phyloP scores from a whole-genome alignment of 2,797 vertebrate genomes.

The Notoglanidium macrostoma region DNA sequence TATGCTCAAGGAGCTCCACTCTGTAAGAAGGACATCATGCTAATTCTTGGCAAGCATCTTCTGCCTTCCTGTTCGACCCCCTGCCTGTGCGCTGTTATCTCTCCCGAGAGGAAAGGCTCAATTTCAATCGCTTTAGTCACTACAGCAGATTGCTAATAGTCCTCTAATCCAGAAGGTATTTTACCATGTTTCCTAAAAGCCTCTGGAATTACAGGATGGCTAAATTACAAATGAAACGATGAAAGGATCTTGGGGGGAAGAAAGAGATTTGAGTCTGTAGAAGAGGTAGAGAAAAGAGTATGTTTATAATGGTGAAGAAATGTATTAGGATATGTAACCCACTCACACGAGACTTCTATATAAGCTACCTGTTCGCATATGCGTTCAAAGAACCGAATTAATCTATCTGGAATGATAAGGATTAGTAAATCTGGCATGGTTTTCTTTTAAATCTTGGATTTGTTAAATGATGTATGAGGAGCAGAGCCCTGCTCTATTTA shows the following conservation, averaged over 20 bases:
- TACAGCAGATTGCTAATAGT: conserved; percentile 35
- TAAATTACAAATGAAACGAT: conserved; percentile 35
- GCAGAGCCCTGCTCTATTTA: background rate
- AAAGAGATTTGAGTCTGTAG: background rate
- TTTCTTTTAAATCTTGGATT: background rate
- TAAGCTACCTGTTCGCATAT: background rate
- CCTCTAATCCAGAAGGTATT: conserved; percentile 35
- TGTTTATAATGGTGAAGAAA: background rate
- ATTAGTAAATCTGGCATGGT: background rate
- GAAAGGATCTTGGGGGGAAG: background rate
- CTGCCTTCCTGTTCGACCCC: conserved; percentile 5
- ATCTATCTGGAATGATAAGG: background rate
- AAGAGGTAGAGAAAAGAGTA: background rate
- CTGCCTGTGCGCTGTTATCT: conserved; percentile 7
- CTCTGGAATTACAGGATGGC: conserved; percentile 35
- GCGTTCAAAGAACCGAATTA: background rate
- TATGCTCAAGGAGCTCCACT: background rate
- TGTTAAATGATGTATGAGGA: conserved; percentile 1
- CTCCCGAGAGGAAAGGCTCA: conserved; percentile 4
- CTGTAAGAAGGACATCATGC: conserved; percentile 2
- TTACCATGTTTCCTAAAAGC: conserved; percentile 12
- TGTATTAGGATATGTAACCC: background rate
- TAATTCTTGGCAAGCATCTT: conserved; percentile 3
- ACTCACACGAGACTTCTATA: background rate
- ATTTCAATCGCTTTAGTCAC: conserved; percentile 21